Conservation (phyloP, 2,113 vertebrate genomes). For the Pollimyrus isidori region DNA sequence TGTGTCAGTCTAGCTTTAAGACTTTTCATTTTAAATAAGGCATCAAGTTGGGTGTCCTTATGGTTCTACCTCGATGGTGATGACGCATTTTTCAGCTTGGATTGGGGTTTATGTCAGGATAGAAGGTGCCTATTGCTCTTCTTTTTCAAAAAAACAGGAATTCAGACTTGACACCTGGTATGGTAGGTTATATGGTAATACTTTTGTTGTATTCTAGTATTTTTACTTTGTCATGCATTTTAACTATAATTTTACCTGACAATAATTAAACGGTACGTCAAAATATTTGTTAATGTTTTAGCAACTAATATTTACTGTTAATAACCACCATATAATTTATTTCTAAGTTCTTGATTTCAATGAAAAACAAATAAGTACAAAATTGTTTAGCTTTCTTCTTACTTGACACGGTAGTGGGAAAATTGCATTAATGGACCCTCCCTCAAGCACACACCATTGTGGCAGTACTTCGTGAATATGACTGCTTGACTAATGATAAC, state of each 20-base stretch:
- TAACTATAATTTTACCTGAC: background rate
- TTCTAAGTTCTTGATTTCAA: background rate
- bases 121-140: background rate
- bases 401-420: background rate
- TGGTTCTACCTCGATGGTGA: background rate
- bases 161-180: background rate
- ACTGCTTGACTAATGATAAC: background rate
- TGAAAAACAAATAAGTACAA: background rate
- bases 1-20: background rate
- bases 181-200: background rate
- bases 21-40: background rate
- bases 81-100: background rate
- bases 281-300: background rate
- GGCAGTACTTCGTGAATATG: background rate
- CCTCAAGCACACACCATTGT: background rate
- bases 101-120: background rate
- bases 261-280: background rate
- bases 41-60: background rate
- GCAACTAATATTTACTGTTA: background rate
- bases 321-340: background rate
- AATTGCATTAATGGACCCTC: background rate
- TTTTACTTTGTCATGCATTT: background rate
- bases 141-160: background rate
- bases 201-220: background rate
- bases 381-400: background rate